A percentile compares a stretch with the other conserved stretches of the same genome.
phyloP scores from a whole-genome alignment of 2,888 invertebrate genomes.

The Dexiosoma caninum region DNA sequence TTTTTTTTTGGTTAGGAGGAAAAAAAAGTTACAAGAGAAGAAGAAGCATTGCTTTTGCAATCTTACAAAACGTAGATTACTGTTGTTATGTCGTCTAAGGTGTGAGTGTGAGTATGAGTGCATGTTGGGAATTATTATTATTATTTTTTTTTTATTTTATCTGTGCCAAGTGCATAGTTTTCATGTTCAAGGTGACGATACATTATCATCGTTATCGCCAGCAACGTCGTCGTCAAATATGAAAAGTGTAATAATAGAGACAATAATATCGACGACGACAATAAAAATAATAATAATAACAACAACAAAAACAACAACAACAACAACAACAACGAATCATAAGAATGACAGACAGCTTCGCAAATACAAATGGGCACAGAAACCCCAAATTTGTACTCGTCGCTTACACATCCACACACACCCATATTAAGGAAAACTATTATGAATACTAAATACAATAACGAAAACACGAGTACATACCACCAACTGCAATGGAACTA shows the following conservation, averaged over 20 bases:
- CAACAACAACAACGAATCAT: background rate
- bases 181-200: constrained; percentile 69
- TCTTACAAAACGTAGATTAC: background rate
- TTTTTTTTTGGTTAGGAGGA: too few relatives aligned
- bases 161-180: constrained; percentile 73
- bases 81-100: background rate
- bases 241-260: constrained; percentile 8
- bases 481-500: constrained; percentile 8
- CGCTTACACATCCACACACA: background rate
- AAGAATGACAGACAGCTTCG: constrained; percentile 49
- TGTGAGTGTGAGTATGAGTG: constrained; percentile 18
- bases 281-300: background rate
- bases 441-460: constrained; percentile 3
- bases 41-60: constrained; percentile 7
- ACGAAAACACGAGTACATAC: background rate
- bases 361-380: constrained; percentile 36
- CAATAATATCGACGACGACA: background rate
- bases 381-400: constrained; percentile 40
- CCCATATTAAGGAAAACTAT: background rate
- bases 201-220: constrained; percentile 54
- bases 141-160: constrained; percentile 56
- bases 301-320: background rate
- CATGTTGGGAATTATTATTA: background rate
- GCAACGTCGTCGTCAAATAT: constrained; percentile 19
- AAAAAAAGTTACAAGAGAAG: background rate